A percentile compares a stretch with the other conserved stretches of the same genome.
phyloP scores from a whole-genome alignment of 2,888 invertebrate genomes.

The Macrosiphum euphorbiae region DNA sequence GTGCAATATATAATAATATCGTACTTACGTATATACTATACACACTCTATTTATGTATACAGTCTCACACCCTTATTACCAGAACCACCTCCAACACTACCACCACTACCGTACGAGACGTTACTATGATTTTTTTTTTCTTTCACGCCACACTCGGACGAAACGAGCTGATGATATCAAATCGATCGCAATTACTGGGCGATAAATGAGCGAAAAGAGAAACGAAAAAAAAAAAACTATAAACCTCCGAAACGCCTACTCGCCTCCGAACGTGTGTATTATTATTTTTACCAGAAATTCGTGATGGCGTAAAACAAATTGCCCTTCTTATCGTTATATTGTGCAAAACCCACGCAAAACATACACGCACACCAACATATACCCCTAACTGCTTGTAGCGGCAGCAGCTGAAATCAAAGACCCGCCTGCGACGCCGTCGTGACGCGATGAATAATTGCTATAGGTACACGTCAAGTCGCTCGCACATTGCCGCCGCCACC shows the following conservation, averaged over 20 bases:
- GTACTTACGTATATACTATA: not conserved
- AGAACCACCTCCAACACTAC: not conserved
- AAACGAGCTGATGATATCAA: not conserved
- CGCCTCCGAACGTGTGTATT: not conserved
- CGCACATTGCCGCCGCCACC: not conserved
- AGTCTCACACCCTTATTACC: not conserved
- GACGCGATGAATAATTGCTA: constrained; percentile 14
- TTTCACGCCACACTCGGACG: not conserved
- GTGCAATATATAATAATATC: not conserved
- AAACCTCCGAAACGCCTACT: not conserved
- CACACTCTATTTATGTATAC: not conserved
- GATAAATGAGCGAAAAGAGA: not conserved
- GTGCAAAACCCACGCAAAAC: constrained; percentile 12
- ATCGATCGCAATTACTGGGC: not conserved
- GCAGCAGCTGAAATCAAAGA: constrained; percentile 35
- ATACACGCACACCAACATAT: not conserved
- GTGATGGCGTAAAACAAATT: constrained; percentile 6
- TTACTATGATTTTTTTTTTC: not conserved
- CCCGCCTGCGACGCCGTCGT: constrained; percentile 9
- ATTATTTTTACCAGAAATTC: constrained; percentile 11
- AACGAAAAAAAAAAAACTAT: not conserved
- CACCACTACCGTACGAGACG: no score
- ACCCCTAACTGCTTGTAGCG: not conserved
- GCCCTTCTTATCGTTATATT: constrained; percentile 17
- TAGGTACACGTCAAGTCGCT: not conserved